These are phyloP conservation scores for Penaeus chinensis DNA, from an alignment of 1,140 invertebrate genomes.

Conservation along the genomic window DNA sequence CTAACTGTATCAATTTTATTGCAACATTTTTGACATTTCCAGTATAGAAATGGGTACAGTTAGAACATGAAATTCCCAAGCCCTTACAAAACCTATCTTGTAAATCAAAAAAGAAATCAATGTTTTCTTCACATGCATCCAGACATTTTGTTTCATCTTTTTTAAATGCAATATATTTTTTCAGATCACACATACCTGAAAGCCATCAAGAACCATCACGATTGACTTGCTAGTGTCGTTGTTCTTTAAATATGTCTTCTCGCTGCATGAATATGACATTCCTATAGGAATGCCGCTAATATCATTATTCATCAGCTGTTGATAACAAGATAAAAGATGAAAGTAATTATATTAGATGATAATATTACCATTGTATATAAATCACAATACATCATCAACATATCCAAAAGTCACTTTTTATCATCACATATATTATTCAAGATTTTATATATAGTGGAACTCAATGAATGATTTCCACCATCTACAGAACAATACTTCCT, in stretches of 20 bases:
- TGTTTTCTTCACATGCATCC: not conserved
- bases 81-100: too few relatives aligned
- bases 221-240: constrained; percentile 1
- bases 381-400: too few relatives aligned
- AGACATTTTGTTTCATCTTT: not conserved
- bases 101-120: too few relatives aligned
- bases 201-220: constrained; percentile 36
- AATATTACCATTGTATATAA: not conserved
- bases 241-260: constrained; percentile 4
- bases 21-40: too few relatives aligned
- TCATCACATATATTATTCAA: too few relatives aligned
- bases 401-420: too few relatives aligned
- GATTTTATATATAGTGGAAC: too few relatives aligned
- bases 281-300: constrained; percentile 42
- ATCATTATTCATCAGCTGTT: constrained; percentile 21
- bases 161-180: not conserved
- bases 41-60: too few relatives aligned
- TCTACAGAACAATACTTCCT: not conserved
- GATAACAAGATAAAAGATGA: not conserved
- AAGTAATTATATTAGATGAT: not conserved
- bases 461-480: too few relatives aligned
- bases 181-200: constrained; percentile 39
- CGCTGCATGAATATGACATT: constrained; percentile 50
- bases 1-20: too few relatives aligned
- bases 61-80: too few relatives aligned